Percentiles rank a stretch among this genome's conserved stretches.
These are phyloP conservation scores for Lymantria monacha DNA, from an alignment of 2,888 invertebrate genomes.

Conservation along the genomic window DNA sequence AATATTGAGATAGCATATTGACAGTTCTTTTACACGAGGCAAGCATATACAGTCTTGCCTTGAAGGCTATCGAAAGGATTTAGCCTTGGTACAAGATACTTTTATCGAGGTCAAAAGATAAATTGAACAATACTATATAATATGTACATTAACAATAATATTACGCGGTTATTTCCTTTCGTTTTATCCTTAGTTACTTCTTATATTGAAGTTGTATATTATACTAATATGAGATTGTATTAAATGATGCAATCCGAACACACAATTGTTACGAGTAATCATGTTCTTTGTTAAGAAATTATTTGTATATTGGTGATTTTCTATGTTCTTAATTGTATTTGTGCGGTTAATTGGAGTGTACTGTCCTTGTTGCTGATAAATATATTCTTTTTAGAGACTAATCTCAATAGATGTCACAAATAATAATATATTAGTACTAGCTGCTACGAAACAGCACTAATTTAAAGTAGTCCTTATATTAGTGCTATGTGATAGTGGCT, in stretches of 20 bases:
- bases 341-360: too few species aligned
- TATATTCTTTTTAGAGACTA: too few species aligned
- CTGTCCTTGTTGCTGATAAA: too few species aligned
- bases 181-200: conserved; percentile 2
- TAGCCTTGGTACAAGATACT: conserved; percentile 10
- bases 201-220: not conserved
- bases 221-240: not conserved
- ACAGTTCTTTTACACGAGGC: conserved; percentile 1
- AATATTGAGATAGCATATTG: conserved; percentile 1
- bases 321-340: too few species aligned
- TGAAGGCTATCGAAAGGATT: conserved; percentile 5
- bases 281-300: too few species aligned
- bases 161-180: not conserved
- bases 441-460: too few species aligned
- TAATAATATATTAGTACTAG: too few species aligned
- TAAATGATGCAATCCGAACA: not conserved
- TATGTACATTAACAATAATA: conserved; percentile 6
- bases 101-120: conserved; percentile 18
- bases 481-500: too few species aligned
- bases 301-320: too few species aligned
- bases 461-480: too few species aligned
- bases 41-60: conserved; percentile 4
- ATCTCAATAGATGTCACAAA: too few species aligned
- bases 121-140: conserved; percentile 18
- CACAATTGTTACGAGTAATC: too few species aligned